Conservation (phyloP, 2,113 vertebrate species). For the Pseudorasbora parva region DNA sequence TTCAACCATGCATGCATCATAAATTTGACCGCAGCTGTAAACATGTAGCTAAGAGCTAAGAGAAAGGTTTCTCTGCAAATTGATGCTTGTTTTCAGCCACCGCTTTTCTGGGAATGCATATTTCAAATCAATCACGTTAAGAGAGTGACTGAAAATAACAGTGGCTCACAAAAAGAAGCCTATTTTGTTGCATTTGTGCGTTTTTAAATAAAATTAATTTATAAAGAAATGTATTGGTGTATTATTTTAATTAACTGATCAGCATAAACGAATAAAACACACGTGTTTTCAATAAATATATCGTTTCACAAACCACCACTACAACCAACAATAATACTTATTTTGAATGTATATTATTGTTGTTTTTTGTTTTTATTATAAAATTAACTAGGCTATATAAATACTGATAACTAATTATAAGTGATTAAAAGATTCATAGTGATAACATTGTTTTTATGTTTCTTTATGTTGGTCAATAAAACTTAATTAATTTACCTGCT, state of each 20-base stretch:
- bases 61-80: no score
- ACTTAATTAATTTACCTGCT: not conserved
- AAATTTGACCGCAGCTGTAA: no score
- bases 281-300: not conserved
- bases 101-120: no score
- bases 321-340: no score
- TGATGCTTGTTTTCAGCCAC: no score
- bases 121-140: no score
- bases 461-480: not conserved
- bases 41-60: no score
- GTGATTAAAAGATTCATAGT: not conserved
- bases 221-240: not conserved
- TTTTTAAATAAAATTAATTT: not conserved
- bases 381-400: not conserved
- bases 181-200: not conserved
- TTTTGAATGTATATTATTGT: not conserved
- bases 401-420: not conserved
- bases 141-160: no score
- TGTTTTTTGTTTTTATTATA: not conserved
- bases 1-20: no score
- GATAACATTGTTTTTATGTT: not conserved
- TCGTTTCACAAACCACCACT: no score
- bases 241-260: not conserved
- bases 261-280: not conserved
- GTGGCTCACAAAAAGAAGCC: not conserved